Conservation (phyloP, 2,888 invertebrate species). For the Stenoptilia bipunctidactyla region DNA sequence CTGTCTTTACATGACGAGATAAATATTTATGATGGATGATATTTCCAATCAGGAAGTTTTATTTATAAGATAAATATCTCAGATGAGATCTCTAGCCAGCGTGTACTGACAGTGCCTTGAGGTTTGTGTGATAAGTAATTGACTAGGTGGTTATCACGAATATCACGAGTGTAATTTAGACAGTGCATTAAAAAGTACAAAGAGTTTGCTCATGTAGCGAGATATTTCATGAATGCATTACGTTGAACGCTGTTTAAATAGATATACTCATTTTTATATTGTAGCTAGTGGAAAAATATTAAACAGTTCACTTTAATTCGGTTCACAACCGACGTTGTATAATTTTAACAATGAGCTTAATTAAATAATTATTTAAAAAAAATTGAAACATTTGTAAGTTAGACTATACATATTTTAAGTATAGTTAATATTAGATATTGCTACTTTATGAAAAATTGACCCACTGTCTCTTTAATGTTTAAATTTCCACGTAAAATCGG, state of each 20-base stretch:
- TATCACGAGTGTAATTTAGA: neutral
- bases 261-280: constrained; percentile 50
- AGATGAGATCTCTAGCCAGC: constrained; percentile 40
- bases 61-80: no score
- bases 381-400: constrained; percentile 19
- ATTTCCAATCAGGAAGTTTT: no score
- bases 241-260: neutral
- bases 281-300: neutral
- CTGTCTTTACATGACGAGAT: neutral
- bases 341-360: constrained; percentile 2
- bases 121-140: no score
- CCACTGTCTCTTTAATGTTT: constrained; percentile 58
- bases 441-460: constrained; percentile 40
- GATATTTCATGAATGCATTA: constrained; percentile 13
- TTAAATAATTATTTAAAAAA: no score
- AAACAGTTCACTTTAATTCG: neutral
- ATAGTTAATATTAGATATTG: constrained; percentile 37
- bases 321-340: neutral
- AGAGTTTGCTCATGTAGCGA: constrained; percentile 63
- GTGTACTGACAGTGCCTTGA: constrained; percentile 33
- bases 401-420: constrained; percentile 42
- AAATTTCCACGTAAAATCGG: constrained; percentile 40
- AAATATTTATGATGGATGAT: no score
- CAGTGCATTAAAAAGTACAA: constrained; percentile 48
- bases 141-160: neutral